Conservation (phyloP, 2,797 vertebrate genomes). For the Protonibea diacanthus region DNA sequence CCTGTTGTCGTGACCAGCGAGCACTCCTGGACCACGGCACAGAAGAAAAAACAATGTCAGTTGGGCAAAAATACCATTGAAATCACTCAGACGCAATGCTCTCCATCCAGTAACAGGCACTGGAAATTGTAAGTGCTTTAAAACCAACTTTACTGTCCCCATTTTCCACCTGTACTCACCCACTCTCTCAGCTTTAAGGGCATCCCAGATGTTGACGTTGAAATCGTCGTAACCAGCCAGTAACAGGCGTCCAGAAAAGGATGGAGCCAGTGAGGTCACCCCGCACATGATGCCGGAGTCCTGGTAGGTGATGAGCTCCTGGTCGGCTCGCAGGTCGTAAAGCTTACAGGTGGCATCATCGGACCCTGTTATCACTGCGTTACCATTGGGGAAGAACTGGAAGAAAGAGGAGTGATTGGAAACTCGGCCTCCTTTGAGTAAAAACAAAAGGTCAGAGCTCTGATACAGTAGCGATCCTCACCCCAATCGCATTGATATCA, state of each 20-base stretch:
- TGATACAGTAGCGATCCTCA: constrained; percentile 69
- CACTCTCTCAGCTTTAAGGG: constrained; percentile 93
- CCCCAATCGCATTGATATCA: constrained; percentile 96
- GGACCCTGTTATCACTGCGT: constrained; percentile 95
- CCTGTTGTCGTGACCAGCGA: constrained; percentile 97
- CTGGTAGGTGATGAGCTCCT: constrained; percentile 95
- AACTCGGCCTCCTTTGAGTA: not conserved
- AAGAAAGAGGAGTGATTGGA: constrained; percentile 19
- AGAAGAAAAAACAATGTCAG: constrained; percentile 4
- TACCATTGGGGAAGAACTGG: constrained; percentile 97
- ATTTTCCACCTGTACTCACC: constrained; percentile 84
- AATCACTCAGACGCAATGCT: not conserved
- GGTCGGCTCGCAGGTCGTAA: constrained; percentile 95
- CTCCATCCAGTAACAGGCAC: not conserved
- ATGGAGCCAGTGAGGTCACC: constrained; percentile 95
- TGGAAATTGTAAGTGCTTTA: not conserved
- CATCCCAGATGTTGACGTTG: constrained; percentile 98
- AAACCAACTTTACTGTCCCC: not conserved
- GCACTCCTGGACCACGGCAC: constrained; percentile 84
- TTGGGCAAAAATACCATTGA: not conserved
- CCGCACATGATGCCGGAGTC: constrained; percentile 96
- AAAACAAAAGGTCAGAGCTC: not conserved
- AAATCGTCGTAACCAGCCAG: constrained; percentile 97
- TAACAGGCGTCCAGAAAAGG: constrained; percentile 92
- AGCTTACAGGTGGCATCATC: constrained; percentile 95